Conservation (phyloP, 2,113 vertebrate genomes). For the Pteropus alecto region DNA sequence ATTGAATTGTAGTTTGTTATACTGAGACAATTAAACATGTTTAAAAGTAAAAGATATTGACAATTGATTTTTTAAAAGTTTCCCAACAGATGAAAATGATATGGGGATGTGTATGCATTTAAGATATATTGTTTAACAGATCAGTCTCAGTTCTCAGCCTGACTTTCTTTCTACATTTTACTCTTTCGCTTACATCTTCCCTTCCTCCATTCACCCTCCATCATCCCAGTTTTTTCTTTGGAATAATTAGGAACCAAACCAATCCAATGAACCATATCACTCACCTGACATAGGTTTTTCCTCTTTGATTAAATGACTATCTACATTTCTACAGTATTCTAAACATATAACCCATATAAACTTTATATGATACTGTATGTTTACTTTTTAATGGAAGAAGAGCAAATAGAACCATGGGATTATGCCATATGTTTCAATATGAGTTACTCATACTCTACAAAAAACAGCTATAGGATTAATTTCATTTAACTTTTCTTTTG, state of each 20-base stretch:
- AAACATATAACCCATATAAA: neutral
- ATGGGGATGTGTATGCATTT: neutral
- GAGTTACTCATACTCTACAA: neutral
- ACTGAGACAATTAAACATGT: neutral
- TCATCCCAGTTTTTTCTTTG: neutral
- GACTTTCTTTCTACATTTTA: neutral
- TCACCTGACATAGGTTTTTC: conserved; percentile 15
- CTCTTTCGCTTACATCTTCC: neutral
- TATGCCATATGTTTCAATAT: neutral
- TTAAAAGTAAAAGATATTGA: conserved; percentile 49
- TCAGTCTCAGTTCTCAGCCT: neutral
- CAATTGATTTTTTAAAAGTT: conserved; percentile 9
- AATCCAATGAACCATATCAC: neutral
- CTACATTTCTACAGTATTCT: neutral
- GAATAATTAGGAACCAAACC: conserved; percentile 11
- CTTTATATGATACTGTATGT: neutral
- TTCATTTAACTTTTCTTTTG: neutral
- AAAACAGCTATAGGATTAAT: neutral
- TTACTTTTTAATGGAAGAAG: conserved; percentile 27
- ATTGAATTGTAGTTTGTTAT: conserved; percentile 12
- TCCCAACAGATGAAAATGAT: neutral
- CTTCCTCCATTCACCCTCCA: neutral
- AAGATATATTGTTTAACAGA: neutral
- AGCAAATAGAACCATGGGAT: neutral
- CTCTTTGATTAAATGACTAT: neutral